Conservation (phyloP, 2,113 vertebrate species). For the Gallinago undulata region DNA sequence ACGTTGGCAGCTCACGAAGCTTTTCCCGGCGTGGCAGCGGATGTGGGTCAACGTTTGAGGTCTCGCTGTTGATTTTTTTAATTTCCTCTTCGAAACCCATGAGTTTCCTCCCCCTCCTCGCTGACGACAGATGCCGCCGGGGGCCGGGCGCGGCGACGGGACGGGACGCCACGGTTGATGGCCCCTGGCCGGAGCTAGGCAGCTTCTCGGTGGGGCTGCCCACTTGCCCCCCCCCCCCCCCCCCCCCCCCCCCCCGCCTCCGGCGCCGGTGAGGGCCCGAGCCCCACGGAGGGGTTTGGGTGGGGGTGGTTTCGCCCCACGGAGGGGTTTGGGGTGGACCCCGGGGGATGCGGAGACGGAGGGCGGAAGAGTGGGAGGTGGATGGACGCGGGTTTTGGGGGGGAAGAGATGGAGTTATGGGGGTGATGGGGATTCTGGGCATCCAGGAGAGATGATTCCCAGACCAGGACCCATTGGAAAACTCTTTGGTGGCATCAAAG, state of each 20-base stretch:
- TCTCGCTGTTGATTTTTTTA: not conserved
- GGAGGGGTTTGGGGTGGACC: no score
- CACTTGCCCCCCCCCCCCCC: not conserved
- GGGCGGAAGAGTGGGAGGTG: not conserved
- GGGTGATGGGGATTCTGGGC: not conserved
- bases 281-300: not conserved
- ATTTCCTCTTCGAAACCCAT: constrained; percentile 46
- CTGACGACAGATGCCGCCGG: constrained; percentile 5
- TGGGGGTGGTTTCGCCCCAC: not conserved
- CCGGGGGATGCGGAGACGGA: not conserved
- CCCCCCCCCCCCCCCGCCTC: not conserved
- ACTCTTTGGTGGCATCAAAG: not conserved
- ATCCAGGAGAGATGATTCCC: rapidly evolving
- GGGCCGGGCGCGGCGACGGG: not conserved
- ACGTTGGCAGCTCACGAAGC: not conserved
- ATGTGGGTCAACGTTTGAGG: constrained; percentile 39
- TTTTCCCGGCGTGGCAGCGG: not conserved
- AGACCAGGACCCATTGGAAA: rapidly evolving
- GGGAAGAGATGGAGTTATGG: not conserved
- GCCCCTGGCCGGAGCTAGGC: not conserved
- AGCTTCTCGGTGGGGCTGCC: not conserved
- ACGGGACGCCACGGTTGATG: not conserved
- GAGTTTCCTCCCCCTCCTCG: constrained; percentile 30
- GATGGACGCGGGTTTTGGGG: not conserved
- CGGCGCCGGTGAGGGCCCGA: not conserved